Evolutionary conservation across 2,113 vertebrate genomes (phyloP), one percentile per base, ranked within the genome.

Genomic region (Uropsilus gracilis): DNA sequence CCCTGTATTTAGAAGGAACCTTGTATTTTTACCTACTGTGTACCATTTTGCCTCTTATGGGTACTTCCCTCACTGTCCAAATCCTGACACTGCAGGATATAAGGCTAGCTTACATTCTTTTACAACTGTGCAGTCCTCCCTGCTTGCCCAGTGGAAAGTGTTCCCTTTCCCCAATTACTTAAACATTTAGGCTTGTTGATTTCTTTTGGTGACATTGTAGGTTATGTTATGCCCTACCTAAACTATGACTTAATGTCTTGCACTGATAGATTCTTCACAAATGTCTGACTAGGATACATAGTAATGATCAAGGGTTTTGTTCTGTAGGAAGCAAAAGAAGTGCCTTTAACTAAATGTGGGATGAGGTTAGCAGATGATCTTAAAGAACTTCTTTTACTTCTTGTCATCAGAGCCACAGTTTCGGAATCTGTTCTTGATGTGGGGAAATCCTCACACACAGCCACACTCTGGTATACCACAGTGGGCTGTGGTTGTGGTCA

Each of bases 261-360:
- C 2, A 6, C 22, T 4, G 2, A n/a, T 6, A 30, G 44, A 1
- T 16, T 24, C 46, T 12, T 28, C 37, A 0, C 12, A 57, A 34
- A n/a, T 0, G 42, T 16, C 8, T 0, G 4, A 61, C 30, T 28
- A 50, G 24, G 37, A 42, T 17, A 17, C 10, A 7, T 6, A 11
- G 76, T 5, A 1, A 0, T 34, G 63, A 24, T 18, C 24, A 26
- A 18, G 46, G 64, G 5, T 17, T 24, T 75, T 18, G 0, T 72
- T 75, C 50, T 34, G 1, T 85, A 42, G 55, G 50, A 32, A 13
- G 6, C n/a, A 16, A 14, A 2, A 34, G 53, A 8, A 53, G 32
- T 14, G 17, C 30, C 55, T 42, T 18, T 63, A 32, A 72, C 55
- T 48, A 26, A n/a, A 8, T n/a, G 39, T 46, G 59, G 61, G 9